Conservation (phyloP, 2,888 invertebrate genomes). For the Lasioglossum vierecki region DNA sequence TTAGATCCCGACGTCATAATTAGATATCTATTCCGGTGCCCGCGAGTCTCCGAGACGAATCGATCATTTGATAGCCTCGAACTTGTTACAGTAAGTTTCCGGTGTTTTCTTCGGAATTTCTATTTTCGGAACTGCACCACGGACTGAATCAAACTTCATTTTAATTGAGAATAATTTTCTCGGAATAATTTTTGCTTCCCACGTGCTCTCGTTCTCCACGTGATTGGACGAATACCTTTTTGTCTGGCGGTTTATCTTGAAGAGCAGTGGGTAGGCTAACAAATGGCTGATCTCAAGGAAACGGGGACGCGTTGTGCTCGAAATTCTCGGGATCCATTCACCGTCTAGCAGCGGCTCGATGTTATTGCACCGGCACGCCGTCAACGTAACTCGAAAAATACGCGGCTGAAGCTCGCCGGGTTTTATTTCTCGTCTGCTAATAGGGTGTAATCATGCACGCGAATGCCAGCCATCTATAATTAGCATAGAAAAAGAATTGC, state of each 20-base stretch:
- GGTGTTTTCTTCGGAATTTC: too few species aligned
- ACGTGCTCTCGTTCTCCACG: background rate
- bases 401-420: background rate
- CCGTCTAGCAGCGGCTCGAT: background rate
- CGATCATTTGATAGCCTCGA: background rate
- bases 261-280: background rate
- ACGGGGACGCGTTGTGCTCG: background rate
- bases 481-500: slow-evolving; percentile 32
- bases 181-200: background rate
- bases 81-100: background rate
- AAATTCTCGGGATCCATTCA: background rate
- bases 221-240: background rate
- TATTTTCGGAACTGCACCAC: background rate
- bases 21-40: slow-evolving; percentile 24
- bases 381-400: slow-evolving; percentile 20
- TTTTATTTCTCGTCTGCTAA: slow-evolving; percentile 32
- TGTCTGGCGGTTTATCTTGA: background rate
- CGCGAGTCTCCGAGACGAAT: background rate
- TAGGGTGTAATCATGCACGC: slow-evolving; percentile 35
- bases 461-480: slow-evolving; percentile 37
- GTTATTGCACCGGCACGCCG: background rate
- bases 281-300: background rate
- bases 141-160: background rate
- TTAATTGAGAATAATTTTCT: background rate
- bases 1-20: slow-evolving; percentile 47